Conservation (phyloP, 1,140 invertebrate species). For the Calephelis virginiensis region DNA sequence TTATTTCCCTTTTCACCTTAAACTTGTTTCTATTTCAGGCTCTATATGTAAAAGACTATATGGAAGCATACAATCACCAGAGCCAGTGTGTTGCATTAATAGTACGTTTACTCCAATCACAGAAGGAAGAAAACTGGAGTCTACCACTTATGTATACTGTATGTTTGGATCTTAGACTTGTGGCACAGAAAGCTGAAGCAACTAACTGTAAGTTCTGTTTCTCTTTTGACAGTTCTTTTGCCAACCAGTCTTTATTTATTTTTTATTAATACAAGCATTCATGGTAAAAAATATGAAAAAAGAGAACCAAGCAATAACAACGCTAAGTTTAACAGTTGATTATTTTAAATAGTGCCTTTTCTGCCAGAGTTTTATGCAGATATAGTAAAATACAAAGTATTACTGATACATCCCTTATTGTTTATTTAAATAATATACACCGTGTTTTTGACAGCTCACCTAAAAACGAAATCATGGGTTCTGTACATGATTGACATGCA, state of each 20-base stretch:
- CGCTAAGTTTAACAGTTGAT: no score
- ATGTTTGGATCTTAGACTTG: constrained; percentile 91
- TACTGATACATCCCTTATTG: no score
- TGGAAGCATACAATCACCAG: constrained; percentile 89
- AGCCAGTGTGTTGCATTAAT: constrained; percentile 87
- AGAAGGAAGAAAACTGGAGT: constrained; percentile 98
- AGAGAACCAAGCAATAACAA: no score
- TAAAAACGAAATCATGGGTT: no score
- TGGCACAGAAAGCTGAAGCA: constrained; percentile 89
- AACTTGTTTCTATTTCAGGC: constrained; percentile 60
- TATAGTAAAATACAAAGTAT: no score
- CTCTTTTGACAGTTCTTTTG: background rate
- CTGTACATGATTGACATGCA: no score
- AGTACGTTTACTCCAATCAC: constrained; percentile 89
- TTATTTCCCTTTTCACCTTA: background rate
- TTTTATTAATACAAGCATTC: no score
- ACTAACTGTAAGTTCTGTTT: constrained; percentile 57
- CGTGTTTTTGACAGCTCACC: no score
- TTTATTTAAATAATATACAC: no score
- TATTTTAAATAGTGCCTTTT: no score
- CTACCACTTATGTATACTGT: constrained; percentile 93
- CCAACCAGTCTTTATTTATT: background rate
- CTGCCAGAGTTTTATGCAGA: no score
- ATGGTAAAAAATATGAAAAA: no score
- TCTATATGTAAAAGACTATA: constrained; percentile 82